phyloP scores from a whole-genome alignment of 1,140 invertebrate species.

The Episyrphus balteatus region DNA sequence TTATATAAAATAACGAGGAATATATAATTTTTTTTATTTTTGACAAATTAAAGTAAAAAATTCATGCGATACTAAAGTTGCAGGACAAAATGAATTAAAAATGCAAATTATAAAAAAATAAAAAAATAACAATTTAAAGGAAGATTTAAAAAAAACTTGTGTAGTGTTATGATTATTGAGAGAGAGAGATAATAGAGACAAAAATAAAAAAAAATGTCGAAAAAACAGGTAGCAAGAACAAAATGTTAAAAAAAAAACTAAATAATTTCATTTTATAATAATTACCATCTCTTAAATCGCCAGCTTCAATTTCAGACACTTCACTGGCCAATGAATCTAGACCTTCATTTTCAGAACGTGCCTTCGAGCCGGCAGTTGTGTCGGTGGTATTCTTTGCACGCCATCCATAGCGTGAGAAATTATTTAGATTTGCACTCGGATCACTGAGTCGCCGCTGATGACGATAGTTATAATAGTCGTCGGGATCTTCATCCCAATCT shows the following conservation, averaged over 20 bases:
- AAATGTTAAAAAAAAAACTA: constrained; percentile 1
- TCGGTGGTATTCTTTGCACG: constrained; percentile 48
- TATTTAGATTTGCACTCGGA: constrained; percentile 85
- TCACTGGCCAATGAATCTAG: constrained; percentile 71
- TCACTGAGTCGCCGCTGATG: constrained; percentile 82
- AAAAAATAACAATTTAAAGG: too few relatives aligned
- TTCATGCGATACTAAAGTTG: not conserved
- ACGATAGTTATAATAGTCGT: constrained; percentile 69
- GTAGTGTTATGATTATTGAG: constrained; percentile 17
- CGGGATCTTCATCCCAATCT: constrained; percentile 76
- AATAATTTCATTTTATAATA: constrained; percentile 3
- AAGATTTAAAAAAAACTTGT: constrained; percentile 15
- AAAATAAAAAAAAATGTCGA: constrained; percentile 24
- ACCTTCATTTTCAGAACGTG: constrained; percentile 84
- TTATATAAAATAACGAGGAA: constrained; percentile 3
- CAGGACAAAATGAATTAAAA: constrained; percentile 1
- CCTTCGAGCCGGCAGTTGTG: constrained; percentile 48
- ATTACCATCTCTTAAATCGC: constrained; percentile 84
- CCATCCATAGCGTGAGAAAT: constrained; percentile 75
- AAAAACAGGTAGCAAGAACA: constrained; percentile 9
- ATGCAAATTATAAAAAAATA: not conserved
- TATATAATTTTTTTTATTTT: constrained; percentile 1
- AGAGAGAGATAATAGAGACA: constrained; percentile 23
- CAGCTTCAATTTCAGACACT: constrained; percentile 84
- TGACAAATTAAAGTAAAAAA: too few relatives aligned